These are phyloP conservation scores for Tympanuchus pallidicinctus DNA, from an alignment of 2,113 vertebrate genomes.

Conservation along the genomic window DNA sequence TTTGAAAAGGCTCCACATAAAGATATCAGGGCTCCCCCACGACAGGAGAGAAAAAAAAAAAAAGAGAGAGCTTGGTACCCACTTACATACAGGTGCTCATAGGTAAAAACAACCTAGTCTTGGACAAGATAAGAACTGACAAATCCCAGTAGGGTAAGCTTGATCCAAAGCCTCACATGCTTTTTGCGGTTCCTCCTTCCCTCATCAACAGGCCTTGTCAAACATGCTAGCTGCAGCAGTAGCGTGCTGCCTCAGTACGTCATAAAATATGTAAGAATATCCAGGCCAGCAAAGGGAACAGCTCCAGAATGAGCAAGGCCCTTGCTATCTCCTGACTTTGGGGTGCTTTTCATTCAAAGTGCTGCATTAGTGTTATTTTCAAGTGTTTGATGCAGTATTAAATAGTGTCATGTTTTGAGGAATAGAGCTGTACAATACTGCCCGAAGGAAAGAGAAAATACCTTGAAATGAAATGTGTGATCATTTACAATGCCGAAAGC, in stretches of 20 bases:
- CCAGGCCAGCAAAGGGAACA: neutral
- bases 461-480: slow-evolving; percentile 56
- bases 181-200: neutral
- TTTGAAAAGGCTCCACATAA: neutral
- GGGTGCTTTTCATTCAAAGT: neutral
- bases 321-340: neutral
- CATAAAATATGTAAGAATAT: slow-evolving; percentile 5
- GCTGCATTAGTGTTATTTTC: slow-evolving; percentile 34
- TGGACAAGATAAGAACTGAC: neutral
- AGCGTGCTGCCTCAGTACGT: neutral
- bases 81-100: neutral
- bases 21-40: fast-evolving
- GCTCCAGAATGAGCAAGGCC: neutral
- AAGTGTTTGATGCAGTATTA: slow-evolving; percentile 56
- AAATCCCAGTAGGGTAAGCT: neutral
- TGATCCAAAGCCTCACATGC: neutral
- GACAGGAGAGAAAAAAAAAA: too few species aligned
- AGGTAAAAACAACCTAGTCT: neutral
- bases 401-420: slow-evolving; percentile 26
- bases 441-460: slow-evolving; percentile 53
- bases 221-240: neutral
- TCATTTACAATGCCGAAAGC: slow-evolving; percentile 15
- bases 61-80: neutral
- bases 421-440: slow-evolving; percentile 2
- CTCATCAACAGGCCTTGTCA: neutral